These are phyloP conservation scores for Campylomormyrus numenius DNA, from an alignment of 2,113 vertebrate species.

Conservation along the genomic window DNA sequence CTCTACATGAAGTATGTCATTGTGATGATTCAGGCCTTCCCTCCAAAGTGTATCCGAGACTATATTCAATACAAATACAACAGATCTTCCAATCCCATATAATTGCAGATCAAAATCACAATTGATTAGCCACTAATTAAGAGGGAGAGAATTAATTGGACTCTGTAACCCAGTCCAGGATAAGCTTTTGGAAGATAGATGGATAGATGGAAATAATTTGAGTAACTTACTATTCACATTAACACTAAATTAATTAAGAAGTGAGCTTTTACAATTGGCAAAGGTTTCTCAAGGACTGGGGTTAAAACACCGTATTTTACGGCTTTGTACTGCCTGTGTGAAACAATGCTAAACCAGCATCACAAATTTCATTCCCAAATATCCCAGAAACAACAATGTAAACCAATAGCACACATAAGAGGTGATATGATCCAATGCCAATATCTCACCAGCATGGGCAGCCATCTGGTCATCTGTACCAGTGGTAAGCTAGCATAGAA, in stretches of 20 bases:
- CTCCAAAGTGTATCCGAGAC: background rate
- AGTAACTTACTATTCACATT: background rate
- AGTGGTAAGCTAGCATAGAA: background rate
- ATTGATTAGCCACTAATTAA: background rate
- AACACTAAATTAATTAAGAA: background rate
- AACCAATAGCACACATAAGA: background rate
- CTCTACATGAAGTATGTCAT: background rate
- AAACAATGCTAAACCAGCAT: background rate
- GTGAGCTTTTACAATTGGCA: background rate
- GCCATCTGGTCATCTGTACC: background rate
- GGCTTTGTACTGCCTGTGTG: background rate
- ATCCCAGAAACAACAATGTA: background rate
- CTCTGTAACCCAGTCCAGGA: background rate
- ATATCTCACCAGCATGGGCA: background rate
- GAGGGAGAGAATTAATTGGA: background rate
- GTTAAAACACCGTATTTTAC: background rate
- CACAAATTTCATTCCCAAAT: background rate
- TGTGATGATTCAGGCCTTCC: background rate
- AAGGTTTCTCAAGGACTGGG: background rate
- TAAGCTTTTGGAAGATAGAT: background rate
- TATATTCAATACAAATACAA: background rate
- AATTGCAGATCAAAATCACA: background rate
- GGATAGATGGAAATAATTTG: background rate
- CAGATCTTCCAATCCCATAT: background rate
- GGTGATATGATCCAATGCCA: background rate